phyloP scores from a whole-genome alignment of 2,888 invertebrate species.

The Drosophila villosipedis region DNA sequence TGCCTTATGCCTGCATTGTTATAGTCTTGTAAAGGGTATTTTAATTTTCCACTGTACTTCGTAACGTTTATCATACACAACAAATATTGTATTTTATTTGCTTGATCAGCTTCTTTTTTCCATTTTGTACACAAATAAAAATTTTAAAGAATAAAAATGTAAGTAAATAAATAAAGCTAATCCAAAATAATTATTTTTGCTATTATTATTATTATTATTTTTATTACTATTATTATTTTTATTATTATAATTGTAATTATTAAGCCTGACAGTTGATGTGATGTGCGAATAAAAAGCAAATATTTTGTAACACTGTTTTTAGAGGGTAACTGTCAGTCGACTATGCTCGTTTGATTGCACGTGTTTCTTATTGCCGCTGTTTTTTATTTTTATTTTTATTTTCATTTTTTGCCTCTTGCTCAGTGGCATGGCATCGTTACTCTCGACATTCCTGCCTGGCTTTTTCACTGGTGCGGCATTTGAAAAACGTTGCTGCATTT shows the following conservation, averaged over 20 bases:
- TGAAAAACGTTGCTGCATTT: slow-evolving; percentile 80
- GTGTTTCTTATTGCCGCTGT: slow-evolving; percentile 6
- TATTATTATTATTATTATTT: too few relatives aligned
- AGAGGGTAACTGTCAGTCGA: slow-evolving; percentile 20
- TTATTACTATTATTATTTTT: background rate
- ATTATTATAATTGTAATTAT: background rate
- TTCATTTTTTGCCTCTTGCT: slow-evolving; percentile 7
- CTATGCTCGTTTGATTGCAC: background rate
- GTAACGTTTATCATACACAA: background rate
- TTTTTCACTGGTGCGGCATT: slow-evolving; percentile 65
- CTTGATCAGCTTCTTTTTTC: background rate
- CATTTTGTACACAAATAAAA: background rate
- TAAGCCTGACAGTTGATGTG: background rate
- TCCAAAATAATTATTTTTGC: background rate
- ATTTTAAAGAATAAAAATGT: background rate
- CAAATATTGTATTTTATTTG: background rate
- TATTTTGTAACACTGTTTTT: background rate
- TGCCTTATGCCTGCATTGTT: slow-evolving; percentile 31
- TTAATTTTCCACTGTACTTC: background rate
- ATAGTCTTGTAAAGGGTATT: background rate
- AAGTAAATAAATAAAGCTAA: background rate
- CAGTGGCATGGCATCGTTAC: slow-evolving; percentile 44
- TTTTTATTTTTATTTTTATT: slow-evolving; percentile 2
- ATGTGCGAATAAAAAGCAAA: background rate
- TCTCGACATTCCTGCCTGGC: slow-evolving; percentile 54